A percentile compares a stretch with the other conserved stretches of the same genome.
Evolutionary conservation across 2,888 invertebrate genomes (phyloP).

Genomic region (Lepetodrilus schrolli): DNA sequence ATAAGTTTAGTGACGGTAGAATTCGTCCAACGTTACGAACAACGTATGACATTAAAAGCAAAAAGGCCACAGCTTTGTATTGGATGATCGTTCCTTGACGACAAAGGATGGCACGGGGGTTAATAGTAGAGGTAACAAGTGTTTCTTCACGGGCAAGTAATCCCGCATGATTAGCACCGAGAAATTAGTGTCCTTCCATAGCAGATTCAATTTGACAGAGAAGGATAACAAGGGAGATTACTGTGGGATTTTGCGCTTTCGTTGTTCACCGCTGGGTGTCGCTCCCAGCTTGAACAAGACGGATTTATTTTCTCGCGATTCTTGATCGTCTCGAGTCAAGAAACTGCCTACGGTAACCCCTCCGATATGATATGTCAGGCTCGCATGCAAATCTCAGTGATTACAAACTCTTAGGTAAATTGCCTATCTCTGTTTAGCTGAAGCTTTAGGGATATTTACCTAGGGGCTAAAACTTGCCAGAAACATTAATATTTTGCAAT

Average conservation of each 20-base stretch:
- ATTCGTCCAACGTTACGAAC: background rate
- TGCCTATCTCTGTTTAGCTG: slow-evolving; percentile 9
- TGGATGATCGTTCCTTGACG: background rate
- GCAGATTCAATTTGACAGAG: slow-evolving; percentile 15
- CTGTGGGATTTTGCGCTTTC: background rate
- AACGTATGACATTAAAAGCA: background rate
- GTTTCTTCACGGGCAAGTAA: slow-evolving; percentile 20
- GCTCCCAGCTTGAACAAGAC: background rate
- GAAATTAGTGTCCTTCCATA: slow-evolving; percentile 1
- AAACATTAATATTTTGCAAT: slow-evolving; percentile 1
- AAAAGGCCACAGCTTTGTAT: background rate
- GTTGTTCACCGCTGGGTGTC: background rate
- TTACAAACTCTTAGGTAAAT: slow-evolving; percentile 20
- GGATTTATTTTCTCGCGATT: background rate
- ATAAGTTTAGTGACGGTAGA: slow-evolving; percentile 24
- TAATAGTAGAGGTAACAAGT: slow-evolving; percentile 8
- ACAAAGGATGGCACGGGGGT: background rate
- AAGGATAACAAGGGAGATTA: slow-evolving; percentile 3
- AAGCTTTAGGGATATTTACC: background rate
- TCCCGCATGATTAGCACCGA: background rate
- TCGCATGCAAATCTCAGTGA: slow-evolving; percentile 4
- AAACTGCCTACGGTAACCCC: background rate
- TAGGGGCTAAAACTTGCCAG: background rate
- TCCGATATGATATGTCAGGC: background rate
- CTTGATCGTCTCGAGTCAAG: background rate